A percentile compares a stretch with the other conserved stretches of the same genome.
These are phyloP conservation scores for Catharus ustulatus DNA, from an alignment of 2,797 vertebrate genomes.

Conservation along the genomic window DNA sequence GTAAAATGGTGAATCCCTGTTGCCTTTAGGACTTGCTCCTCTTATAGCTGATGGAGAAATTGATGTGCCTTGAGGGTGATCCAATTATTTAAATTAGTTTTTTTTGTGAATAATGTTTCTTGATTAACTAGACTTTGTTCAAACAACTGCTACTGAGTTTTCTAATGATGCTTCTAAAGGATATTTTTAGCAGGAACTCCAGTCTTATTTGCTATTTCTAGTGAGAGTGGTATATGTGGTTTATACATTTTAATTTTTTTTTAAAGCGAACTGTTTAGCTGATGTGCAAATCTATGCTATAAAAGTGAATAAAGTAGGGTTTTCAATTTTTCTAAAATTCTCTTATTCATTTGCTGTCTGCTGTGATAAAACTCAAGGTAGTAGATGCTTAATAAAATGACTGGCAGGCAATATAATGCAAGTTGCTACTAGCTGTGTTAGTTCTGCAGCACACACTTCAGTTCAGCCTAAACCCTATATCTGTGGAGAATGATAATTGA, in stretches of 20 bases:
- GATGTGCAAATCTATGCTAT: background rate
- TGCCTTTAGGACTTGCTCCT: background rate
- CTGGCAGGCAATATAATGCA: conserved; percentile 2
- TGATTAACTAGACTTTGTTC: background rate
- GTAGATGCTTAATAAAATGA: conserved; percentile 41
- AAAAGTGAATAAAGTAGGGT: background rate
- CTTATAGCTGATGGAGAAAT: background rate
- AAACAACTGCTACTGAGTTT: background rate
- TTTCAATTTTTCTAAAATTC: background rate
- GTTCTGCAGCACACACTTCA: background rate
- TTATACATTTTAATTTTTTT: background rate
- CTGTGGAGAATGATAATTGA: conserved; percentile 16
- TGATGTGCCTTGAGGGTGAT: background rate
- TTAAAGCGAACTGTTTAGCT: background rate
- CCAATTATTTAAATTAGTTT: background rate
- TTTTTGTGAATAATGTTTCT: background rate
- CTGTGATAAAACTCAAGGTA: conserved; percentile 6
- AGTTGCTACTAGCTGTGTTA: background rate
- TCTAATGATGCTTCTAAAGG: background rate
- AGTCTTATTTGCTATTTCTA: background rate
- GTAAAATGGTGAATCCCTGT: background rate
- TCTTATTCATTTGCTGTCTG: background rate
- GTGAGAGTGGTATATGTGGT: background rate
- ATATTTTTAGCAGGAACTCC: background rate
- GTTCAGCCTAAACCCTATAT: background rate